Percentiles rank a stretch among this genome's conserved stretches.
These are phyloP conservation scores for Schizopygopsis malacanthus DNA, from an alignment of 2,797 vertebrate genomes.

Conservation along the genomic window DNA sequence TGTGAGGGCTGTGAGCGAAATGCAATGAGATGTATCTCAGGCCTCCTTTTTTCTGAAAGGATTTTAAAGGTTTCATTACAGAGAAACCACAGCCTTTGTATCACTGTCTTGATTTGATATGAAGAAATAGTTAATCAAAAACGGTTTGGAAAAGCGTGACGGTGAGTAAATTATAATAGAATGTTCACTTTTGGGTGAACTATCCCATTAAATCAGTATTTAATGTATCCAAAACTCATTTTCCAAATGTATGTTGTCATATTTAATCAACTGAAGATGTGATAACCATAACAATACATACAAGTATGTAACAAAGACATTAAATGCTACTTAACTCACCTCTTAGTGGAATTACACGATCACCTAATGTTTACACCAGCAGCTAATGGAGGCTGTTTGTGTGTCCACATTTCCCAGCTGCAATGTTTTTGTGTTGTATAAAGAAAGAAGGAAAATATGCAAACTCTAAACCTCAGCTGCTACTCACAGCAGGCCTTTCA, in stretches of 20 bases:
- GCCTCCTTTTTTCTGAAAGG: no score
- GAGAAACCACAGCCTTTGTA: not conserved
- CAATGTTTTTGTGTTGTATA: slow-evolving; percentile 54
- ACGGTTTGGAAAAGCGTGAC: not conserved
- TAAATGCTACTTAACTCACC: slow-evolving; percentile 8
- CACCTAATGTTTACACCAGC: slow-evolving; percentile 15
- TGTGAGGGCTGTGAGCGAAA: slow-evolving; percentile 20
- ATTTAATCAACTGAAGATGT: slow-evolving; percentile 11
- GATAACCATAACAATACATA: not conserved
- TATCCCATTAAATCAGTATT: not conserved
- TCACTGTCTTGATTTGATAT: not conserved
- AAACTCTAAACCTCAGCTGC: slow-evolving; percentile 57
- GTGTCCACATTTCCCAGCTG: slow-evolving; percentile 28
- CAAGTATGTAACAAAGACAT: slow-evolving; percentile 5
- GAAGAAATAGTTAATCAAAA: not conserved
- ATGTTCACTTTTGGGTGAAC: not conserved
- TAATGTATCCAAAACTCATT: not conserved
- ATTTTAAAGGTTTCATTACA: slow-evolving; percentile 2
- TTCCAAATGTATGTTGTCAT: not conserved
- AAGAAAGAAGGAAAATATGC: slow-evolving; percentile 69
- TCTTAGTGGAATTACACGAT: slow-evolving; percentile 6
- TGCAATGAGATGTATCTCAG: slow-evolving; percentile 1
- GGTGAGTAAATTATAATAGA: not conserved
- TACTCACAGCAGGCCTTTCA: slow-evolving; percentile 63
- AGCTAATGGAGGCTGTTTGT: slow-evolving; percentile 8